Base-by-base conservation (phyloP, 2,113 vertebrate genomes). In the Argyrosomus japonicus region DNA sequence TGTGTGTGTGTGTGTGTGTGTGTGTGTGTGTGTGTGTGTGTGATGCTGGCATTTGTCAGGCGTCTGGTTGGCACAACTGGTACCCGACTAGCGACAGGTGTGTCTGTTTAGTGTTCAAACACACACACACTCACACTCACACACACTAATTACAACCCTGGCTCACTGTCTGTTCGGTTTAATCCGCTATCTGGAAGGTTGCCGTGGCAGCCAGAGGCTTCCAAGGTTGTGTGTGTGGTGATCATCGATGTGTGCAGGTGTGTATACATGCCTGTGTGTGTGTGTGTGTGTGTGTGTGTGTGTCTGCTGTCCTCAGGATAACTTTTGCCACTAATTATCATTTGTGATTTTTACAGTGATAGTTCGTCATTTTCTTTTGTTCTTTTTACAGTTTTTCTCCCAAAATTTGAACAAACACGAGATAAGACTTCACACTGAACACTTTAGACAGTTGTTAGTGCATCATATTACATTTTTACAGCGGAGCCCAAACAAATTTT, bases 81-180 rank as follows among this genome's bases (percentile, higher is more conserved):
- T 19, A 29, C 19, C 27, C 10, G 2, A 54, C 76, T 27, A 36
- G 69, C 14, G 69, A 86, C 87, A 83, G 87, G 84, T 89, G 84
- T 78, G 68, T 67, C 79, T 83, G 40, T 75, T 67, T 45, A 67
- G 57, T 40, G 21, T 57, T 45, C 54, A 32, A 58, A 50, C 83
- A 77, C 73, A 29, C 63, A 72, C 56, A 74, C 69, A 69, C 50
- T 25, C 60, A 64, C 56, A 69, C 69, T 61, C 43, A 32, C 65
- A 69, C 57, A 57, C 77, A 81, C 73, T 82, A 86, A 86, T 83
- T 81, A 87, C 75, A 79, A 67, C 53, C 36, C 53, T 85, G 88
- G 85, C 84, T 81, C 69, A n/a, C 43, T 50, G 81, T 82, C 75
- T 69, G 5, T 58, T 71, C 14, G 14, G 77, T 79, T 67, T 83